These are phyloP conservation scores for Xanthia togata DNA, from an alignment of 2,888 invertebrate genomes.

Conservation along the genomic window DNA sequence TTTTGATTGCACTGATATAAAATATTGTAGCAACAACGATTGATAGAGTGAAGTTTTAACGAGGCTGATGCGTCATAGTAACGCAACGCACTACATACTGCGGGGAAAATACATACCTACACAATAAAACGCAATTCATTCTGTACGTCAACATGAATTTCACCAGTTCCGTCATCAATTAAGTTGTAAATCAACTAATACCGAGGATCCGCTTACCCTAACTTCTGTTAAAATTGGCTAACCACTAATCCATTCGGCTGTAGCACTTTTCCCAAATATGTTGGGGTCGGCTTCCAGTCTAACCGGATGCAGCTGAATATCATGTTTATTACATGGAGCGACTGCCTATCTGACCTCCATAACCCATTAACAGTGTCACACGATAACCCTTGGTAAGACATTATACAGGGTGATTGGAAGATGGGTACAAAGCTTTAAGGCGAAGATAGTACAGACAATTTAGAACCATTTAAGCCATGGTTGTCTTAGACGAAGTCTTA, in stretches of 20 bases:
- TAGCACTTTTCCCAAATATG: not conserved
- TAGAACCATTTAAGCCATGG: no score
- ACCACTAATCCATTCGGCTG: not conserved
- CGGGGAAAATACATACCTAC: conserved; percentile 47
- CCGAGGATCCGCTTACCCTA: not conserved
- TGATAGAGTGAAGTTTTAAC: conserved; percentile 41
- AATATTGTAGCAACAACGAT: conserved; percentile 31
- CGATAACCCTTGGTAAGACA: no score
- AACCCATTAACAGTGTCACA: not conserved
- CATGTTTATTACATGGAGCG: not conserved
- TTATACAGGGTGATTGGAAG: no score
- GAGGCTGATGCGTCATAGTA: conserved; percentile 51
- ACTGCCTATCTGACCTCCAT: no score
- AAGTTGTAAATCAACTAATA: conserved; percentile 36
- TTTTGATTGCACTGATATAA: conserved; percentile 19
- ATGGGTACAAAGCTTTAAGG: no score
- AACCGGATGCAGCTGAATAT: not conserved
- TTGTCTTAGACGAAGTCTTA: no score
- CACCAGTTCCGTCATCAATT: conserved; percentile 40
- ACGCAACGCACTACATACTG: conserved; percentile 37
- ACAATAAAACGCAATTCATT: conserved; percentile 45
- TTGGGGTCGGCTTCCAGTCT: not conserved
- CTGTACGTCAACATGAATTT: conserved; percentile 48
- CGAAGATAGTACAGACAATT: no score
- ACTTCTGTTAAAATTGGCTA: conserved; percentile 6